Conservation (phyloP, 2,113 vertebrate species). For the Albula glossodonta region DNA sequence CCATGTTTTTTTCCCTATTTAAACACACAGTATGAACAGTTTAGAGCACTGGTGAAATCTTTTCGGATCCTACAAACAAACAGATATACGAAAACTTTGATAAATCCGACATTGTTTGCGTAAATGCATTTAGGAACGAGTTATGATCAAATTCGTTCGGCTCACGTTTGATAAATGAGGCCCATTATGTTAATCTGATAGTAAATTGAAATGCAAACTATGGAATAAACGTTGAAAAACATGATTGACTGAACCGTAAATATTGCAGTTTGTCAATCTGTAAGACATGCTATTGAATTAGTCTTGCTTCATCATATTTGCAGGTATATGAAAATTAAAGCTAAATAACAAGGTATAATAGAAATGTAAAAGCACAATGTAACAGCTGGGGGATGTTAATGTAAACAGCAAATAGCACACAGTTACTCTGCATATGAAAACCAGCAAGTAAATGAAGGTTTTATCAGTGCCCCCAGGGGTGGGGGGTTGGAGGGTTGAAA, state of each 20-base stretch:
- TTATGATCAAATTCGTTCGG: too few species aligned
- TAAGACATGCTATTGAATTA: not conserved
- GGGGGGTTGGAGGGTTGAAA: not conserved
- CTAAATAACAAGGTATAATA: not conserved
- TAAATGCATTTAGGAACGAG: too few species aligned
- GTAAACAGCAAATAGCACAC: not conserved
- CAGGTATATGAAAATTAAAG: constrained; percentile 7
- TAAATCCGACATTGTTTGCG: too few species aligned
- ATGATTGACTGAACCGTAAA: not conserved
- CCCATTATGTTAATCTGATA: not conserved
- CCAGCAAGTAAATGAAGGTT: constrained; percentile 6
- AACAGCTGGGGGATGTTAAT: not conserved
- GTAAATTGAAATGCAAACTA: not conserved
- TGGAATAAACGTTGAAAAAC: not conserved
- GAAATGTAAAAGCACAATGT: not conserved
- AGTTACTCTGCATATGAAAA: not conserved
- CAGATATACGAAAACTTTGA: too few species aligned
- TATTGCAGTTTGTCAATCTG: not conserved
- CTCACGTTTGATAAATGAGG: too few species aligned
- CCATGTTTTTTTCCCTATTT: too few species aligned
- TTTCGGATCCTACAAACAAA: too few species aligned
- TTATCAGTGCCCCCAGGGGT: not conserved
- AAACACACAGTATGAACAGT: too few species aligned
- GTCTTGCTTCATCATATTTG: not conserved
- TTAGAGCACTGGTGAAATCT: too few species aligned